phyloP scores from a whole-genome alignment of 2,113 vertebrate species.

The Oplegnathus fasciatus region DNA sequence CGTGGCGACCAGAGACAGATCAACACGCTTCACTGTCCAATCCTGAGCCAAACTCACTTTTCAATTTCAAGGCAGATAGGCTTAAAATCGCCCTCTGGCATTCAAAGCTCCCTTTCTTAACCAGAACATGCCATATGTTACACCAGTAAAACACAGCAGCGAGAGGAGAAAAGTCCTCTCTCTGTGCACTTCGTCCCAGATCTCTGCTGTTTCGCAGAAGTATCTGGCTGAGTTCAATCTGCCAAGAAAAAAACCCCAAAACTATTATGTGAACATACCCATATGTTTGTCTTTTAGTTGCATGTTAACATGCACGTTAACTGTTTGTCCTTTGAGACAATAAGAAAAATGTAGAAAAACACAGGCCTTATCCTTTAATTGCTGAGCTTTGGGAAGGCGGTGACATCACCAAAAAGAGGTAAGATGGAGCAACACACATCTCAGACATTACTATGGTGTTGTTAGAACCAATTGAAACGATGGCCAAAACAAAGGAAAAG shows the following conservation, averaged over 20 bases:
- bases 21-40: conserved; percentile 56
- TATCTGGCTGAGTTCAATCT: conserved; percentile 29
- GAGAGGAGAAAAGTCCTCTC: neutral
- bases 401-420: neutral
- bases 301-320: neutral
- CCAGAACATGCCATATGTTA: conserved; percentile 37
- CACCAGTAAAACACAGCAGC: conserved; percentile 22
- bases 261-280: neutral
- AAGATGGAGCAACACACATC: neutral
- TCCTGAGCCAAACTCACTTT: conserved; percentile 61
- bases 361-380: neutral
- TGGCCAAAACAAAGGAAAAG: neutral
- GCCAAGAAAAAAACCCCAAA: conserved; percentile 17
- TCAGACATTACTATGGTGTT: neutral
- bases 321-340: no score
- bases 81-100: conserved; percentile 49
- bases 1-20: conserved; percentile 51
- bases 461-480: neutral
- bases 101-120: conserved; percentile 36
- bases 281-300: neutral
- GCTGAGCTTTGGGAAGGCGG: neutral
- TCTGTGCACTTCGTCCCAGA: neutral
- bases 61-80: conserved; percentile 58
- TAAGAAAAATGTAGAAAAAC: neutral
- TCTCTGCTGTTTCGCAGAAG: conserved; percentile 24